These are phyloP conservation scores for Cettia cetti DNA, from an alignment of 2,113 vertebrate genomes.

Conservation along the genomic window DNA sequence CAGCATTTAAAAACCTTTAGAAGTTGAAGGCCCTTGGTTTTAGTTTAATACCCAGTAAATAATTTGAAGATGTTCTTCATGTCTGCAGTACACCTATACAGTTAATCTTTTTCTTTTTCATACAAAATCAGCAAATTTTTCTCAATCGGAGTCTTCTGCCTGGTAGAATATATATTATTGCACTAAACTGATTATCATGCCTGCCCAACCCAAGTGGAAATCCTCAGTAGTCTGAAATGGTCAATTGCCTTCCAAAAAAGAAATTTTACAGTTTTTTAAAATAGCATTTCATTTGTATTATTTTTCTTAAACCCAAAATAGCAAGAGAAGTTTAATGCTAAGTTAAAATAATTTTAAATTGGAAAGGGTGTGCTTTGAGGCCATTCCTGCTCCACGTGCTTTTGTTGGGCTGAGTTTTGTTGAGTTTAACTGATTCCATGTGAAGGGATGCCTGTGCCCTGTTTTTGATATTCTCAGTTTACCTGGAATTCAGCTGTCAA, in stretches of 20 bases:
- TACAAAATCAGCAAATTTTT: not conserved
- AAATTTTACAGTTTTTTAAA: not conserved
- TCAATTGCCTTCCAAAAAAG: not conserved
- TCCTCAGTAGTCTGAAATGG: not conserved
- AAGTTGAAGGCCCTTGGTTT: not conserved
- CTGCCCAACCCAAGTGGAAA: not conserved
- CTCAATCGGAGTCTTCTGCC: not conserved
- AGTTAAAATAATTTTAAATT: not conserved
- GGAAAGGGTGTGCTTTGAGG: not conserved
- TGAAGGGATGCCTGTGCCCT: too few relatives aligned
- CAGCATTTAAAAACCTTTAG: not conserved
- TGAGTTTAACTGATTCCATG: accelerated
- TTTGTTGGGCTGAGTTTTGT: not conserved
- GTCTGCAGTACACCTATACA: not conserved
- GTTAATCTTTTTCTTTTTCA: too few relatives aligned
- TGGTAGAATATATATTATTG: not conserved
- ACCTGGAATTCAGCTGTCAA: not conserved
- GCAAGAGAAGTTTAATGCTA: not conserved
- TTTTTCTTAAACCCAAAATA: not conserved
- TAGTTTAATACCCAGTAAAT: not conserved
- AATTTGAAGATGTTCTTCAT: not conserved
- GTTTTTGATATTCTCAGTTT: not conserved
- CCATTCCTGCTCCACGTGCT: accelerated
- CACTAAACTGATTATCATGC: not conserved
- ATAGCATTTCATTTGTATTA: not conserved